A percentile compares a stretch with the other conserved stretches of the same genome.
phyloP scores from a whole-genome alignment of 2,888 invertebrate species.

The Papilio elwesi region DNA sequence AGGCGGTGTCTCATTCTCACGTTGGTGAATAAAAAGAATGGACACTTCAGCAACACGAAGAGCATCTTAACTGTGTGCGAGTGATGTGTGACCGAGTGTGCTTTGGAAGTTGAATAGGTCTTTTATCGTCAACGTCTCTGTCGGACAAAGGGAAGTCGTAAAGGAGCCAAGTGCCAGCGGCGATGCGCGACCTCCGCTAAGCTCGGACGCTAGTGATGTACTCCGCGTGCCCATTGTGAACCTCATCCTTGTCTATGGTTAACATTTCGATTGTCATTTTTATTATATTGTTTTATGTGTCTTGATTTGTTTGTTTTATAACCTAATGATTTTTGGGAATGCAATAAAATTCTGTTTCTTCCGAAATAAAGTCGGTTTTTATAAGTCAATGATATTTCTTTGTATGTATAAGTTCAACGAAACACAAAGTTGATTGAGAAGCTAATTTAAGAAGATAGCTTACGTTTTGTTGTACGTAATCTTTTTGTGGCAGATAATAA shows the following conservation, averaged over 20 bases:
- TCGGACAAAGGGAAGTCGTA: constrained; percentile 72
- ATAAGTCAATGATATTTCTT: too few species aligned
- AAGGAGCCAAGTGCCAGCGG: constrained; percentile 61
- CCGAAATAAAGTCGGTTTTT: too few species aligned
- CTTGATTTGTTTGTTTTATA: too few species aligned
- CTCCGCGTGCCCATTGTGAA: constrained; percentile 51
- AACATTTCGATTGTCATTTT: constrained; percentile 52
- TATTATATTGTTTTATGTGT: neutral
- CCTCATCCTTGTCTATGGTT: constrained; percentile 66
- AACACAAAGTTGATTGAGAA: too few species aligned
- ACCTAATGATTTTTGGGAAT: too few species aligned
- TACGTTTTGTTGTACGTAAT: too few species aligned
- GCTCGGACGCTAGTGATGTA: constrained; percentile 48
- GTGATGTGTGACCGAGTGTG: constrained; percentile 58
- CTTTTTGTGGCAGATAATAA: too few species aligned
- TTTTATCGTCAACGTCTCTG: constrained; percentile 62
- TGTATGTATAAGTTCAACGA: too few species aligned
- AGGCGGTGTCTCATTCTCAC: constrained; percentile 30
- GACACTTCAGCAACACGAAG: constrained; percentile 25
- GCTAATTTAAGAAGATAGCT: too few species aligned
- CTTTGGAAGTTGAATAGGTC: constrained; percentile 58
- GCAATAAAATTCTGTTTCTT: too few species aligned
- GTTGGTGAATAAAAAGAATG: constrained; percentile 37
- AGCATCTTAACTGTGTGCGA: constrained; percentile 43
- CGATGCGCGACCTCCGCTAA: constrained; percentile 62